phyloP scores from a whole-genome alignment of 2,888 invertebrate genomes.

The Escarpia spicata region DNA sequence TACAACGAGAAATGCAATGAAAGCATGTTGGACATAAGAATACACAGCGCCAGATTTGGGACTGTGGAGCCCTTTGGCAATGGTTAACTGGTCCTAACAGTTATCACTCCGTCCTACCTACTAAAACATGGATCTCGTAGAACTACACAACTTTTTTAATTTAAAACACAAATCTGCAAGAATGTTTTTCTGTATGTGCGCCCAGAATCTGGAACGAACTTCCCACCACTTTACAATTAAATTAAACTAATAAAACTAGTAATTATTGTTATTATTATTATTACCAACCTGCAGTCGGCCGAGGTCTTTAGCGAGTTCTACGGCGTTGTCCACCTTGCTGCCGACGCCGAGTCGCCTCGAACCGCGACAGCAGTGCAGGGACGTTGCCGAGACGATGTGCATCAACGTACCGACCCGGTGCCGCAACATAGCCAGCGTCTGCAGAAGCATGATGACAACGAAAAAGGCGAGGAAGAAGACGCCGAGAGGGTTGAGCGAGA shows the following conservation, averaged over 20 bases:
- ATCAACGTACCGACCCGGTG: slow-evolving; percentile 60
- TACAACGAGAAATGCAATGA: too few relatives aligned
- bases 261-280: too few relatives aligned
- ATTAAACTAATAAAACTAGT: too few relatives aligned
- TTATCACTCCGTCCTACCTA: too few relatives aligned
- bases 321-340: background rate
- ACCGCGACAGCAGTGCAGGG: slow-evolving; percentile 69
- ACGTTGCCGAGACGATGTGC: slow-evolving; percentile 66
- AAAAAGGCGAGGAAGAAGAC: slow-evolving; percentile 54
- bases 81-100: too few relatives aligned
- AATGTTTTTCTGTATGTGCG: too few relatives aligned
- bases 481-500: slow-evolving; percentile 38
- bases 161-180: too few relatives aligned
- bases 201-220: too few relatives aligned
- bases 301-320: slow-evolving; percentile 26
- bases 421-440: slow-evolving; percentile 59
- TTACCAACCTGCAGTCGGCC: slow-evolving; percentile 9
- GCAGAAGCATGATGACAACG: slow-evolving; percentile 52
- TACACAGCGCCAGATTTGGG: slow-evolving; percentile 18
- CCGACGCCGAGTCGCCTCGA: background rate
- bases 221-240: too few relatives aligned
- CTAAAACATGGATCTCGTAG: too few relatives aligned
- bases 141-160: too few relatives aligned
- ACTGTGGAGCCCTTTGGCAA: background rate
- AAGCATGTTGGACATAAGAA: too few relatives aligned